A percentile compares a stretch with the other conserved stretches of the same genome.
phyloP scores from a whole-genome alignment of 1,140 invertebrate genomes.

The Chelonus insularis region DNA sequence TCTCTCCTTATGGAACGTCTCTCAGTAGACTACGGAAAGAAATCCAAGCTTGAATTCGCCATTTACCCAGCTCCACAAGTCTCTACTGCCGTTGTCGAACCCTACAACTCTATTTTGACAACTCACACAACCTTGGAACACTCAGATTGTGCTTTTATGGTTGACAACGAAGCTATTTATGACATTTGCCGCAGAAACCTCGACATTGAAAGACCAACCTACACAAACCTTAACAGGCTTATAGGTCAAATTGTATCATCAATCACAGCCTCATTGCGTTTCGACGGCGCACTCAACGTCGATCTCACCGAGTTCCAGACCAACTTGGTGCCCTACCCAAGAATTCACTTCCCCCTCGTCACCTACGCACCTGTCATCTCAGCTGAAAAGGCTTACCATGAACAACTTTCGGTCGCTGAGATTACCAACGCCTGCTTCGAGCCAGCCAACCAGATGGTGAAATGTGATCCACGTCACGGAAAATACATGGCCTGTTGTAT shows the following conservation, averaged over 20 bases:
- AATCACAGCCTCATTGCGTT: conserved; percentile 65
- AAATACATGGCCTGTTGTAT: conserved; percentile 66
- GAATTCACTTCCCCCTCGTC: conserved; percentile 46
- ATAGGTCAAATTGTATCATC: conserved; percentile 70
- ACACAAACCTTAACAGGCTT: conserved; percentile 75
- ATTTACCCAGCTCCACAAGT: conserved; percentile 27
- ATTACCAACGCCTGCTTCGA: conserved; percentile 65
- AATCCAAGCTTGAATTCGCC: conserved; percentile 26
- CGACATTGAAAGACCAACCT: conserved; percentile 72
- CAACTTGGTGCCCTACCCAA: conserved; percentile 26
- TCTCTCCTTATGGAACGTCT: conserved; percentile 73
- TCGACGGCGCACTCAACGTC: conserved; percentile 32
- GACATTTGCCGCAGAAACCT: conserved; percentile 55
- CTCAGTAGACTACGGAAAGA: conserved; percentile 25
- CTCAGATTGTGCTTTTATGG: conserved; percentile 68
- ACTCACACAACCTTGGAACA: conserved; percentile 69
- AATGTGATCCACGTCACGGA: conserved; percentile 58
- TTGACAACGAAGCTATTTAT: conserved; percentile 30
- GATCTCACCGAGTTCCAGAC: conserved; percentile 30
- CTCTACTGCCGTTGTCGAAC: conserved; percentile 70
- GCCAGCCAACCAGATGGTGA: conserved; percentile 68
- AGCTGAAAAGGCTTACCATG: conserved; percentile 58
- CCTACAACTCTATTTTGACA: conserved; percentile 70
- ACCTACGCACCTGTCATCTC: conserved; percentile 65
- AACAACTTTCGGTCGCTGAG: conserved; percentile 25